A percentile compares a stretch with the other conserved stretches of the same genome.
Conservation (phyloP, 2,113 vertebrate genomes). For the Xiphophorus couchianus region DNA sequence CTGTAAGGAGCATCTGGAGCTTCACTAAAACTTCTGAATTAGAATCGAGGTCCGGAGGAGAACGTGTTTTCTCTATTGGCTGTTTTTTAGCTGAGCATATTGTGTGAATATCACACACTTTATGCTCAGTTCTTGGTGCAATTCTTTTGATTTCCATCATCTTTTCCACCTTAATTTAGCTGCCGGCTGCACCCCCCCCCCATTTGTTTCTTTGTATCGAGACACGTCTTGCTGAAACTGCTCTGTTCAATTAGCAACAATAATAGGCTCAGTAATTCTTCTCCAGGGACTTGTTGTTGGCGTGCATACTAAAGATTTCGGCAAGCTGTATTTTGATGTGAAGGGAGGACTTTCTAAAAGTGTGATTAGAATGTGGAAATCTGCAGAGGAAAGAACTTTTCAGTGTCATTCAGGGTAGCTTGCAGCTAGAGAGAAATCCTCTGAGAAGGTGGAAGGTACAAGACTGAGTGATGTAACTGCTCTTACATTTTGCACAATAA, state of each 20-base stretch:
- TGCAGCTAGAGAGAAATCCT: too few species aligned
- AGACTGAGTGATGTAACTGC: too few species aligned
- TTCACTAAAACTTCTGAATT: too few species aligned
- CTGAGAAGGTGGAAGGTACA: too few species aligned
- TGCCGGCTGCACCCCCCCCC: neutral
- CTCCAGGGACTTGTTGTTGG: slow-evolving; percentile 27
- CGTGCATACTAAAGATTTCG: slow-evolving; percentile 15
- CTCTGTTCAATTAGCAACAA: slow-evolving; percentile 44
- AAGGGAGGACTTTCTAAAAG: neutral
- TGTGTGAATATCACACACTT: neutral
- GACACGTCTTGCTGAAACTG: slow-evolving; percentile 34
- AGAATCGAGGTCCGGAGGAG: neutral
- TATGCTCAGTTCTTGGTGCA: neutral
- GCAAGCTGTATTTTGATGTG: slow-evolving; percentile 10
- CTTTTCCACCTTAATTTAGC: slow-evolving; percentile 11
- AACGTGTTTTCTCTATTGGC: neutral
- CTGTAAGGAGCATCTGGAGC: too few species aligned
- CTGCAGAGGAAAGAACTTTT: neutral
- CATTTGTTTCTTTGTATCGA: slow-evolving; percentile 29
- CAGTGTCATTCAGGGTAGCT: neutral
- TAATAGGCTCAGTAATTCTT: slow-evolving; percentile 45
- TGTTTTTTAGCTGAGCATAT: neutral
- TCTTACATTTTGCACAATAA: too few species aligned
- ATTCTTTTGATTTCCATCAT: neutral
- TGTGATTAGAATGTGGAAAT: neutral